Percentiles rank a stretch among this genome's conserved stretches.
Evolutionary conservation across 2,888 invertebrate species (phyloP).

Genomic region (Geophilus truncorum): DNA sequence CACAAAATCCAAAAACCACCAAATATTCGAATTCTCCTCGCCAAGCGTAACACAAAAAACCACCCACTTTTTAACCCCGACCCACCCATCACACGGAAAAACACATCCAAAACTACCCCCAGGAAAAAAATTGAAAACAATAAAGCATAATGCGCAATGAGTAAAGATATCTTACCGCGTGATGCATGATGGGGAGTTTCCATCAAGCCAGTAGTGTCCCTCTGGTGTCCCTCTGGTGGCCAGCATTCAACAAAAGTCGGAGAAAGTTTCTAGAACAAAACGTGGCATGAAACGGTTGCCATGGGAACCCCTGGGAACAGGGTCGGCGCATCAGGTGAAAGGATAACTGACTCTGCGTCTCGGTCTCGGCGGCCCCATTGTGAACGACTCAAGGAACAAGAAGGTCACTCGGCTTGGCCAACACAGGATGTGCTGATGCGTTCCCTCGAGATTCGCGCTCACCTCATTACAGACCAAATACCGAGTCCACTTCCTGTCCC

Average conservation of each 20-base stretch:
- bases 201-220: not conserved
- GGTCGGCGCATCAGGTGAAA: not conserved
- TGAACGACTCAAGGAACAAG: slow-evolving; percentile 4
- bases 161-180: not conserved
- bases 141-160: too few species aligned
- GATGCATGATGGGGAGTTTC: not conserved
- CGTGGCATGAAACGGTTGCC: not conserved
- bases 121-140: not conserved
- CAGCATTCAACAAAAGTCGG: too few species aligned
- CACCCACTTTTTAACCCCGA: too few species aligned
- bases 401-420: slow-evolving; percentile 10
- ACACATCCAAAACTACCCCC: not conserved
- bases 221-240: not conserved
- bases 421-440: slow-evolving; percentile 10
- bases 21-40: too few species aligned
- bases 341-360: not conserved
- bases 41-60: too few species aligned
- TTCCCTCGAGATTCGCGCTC: slow-evolving; percentile 10
- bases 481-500: slow-evolving; percentile 1
- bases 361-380: slow-evolving; percentile 1
- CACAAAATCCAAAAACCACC: too few species aligned
- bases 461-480: not conserved
- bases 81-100: too few species aligned
- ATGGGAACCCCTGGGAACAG: not conserved
- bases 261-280: not conserved